Conservation (phyloP, 1,140 invertebrate species). For the Scaptomyza montana region DNA sequence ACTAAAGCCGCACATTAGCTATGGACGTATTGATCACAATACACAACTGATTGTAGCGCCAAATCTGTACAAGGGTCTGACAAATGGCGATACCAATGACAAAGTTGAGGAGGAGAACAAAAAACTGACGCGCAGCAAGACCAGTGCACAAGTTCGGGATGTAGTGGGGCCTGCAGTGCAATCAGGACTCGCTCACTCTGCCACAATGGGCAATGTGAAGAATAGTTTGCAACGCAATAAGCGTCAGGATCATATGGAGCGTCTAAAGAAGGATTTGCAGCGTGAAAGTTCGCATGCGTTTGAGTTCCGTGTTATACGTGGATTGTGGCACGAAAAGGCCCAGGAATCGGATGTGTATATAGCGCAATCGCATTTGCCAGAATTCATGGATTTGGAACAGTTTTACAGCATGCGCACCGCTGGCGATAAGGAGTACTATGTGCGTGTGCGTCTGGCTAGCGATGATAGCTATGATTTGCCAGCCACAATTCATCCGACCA, state of each 20-base stretch:
- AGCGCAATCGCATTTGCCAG: conserved; percentile 66
- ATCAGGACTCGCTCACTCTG: conserved; percentile 51
- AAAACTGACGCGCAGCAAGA: conserved; percentile 66
- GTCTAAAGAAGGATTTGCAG: conserved; percentile 71
- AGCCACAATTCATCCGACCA: conserved; percentile 71
- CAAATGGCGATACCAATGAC: conserved; percentile 53
- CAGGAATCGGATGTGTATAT: conserved; percentile 82
- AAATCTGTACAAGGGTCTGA: conserved; percentile 71
- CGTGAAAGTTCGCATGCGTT: conserved; percentile 66
- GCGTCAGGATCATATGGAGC: conserved; percentile 73
- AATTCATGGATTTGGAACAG: conserved; percentile 73
- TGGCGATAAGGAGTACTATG: conserved; percentile 78
- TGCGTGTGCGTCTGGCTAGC: conserved; percentile 59
- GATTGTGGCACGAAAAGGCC: conserved; percentile 68
- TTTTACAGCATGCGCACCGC: conserved; percentile 72
- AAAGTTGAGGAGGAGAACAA: conserved; percentile 20
- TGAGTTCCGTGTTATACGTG: conserved; percentile 76
- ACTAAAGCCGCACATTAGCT: conserved; percentile 67
- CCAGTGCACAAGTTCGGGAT: conserved; percentile 59
- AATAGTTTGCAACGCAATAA: conserved; percentile 63
- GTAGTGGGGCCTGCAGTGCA: conserved; percentile 27
- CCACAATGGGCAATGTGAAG: conserved; percentile 66
- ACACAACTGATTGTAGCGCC: conserved; percentile 78
- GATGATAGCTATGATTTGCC: conserved; percentile 55
- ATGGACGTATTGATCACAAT: conserved; percentile 79